Evolutionary conservation across 2,113 vertebrate genomes (phyloP), one percentile per base, ranked within the genome.

Genomic region (Pangasianodon gigas): DNA sequence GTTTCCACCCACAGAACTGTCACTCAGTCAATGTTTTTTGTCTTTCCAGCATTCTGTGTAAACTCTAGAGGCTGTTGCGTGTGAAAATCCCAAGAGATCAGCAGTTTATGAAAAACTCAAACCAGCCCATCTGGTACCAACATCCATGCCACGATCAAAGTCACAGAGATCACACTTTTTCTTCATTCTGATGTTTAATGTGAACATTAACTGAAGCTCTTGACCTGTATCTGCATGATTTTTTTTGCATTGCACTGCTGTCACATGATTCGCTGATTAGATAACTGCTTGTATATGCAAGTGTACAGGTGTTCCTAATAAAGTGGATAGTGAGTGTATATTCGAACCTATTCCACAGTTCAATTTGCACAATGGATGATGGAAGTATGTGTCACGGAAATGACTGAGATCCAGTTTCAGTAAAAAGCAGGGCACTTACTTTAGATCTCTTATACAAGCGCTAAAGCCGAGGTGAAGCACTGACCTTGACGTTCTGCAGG

Each of bases 401-500:
- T 54, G 52, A 41, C 51, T 11, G 13, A 83, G n/a, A 71, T 89
- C 24, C 54, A 85, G 54, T 75, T 79, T 41, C 1, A 60, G 67
- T n/a, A 88, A 80, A 89, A 51, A 19, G 52, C 37, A 84, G 14
- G 19, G 13, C 67, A 51, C 14, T 71, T 54, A 54, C 32, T 58
- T 41, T 46, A 52, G 71, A n/a, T 48, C 41, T 62, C 44, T n/a
- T 32, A 37, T 79, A 32, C 24, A 84, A 60, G 56, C 11, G 4
- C 56, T 60, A 60, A 21, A 29, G 54, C 84, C 46, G 81, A 88
- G 85, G 21, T 85, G 82, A 84, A 44, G 77, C 77, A 85, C 91
- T 0, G 96, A 98, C 97, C 97, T 97, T 97, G 88, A 95, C 94
- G 24, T 97, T 97, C 90, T 97, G 97, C 87, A 98, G 95, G 6